A percentile compares a stretch with the other conserved stretches of the same genome.
These are phyloP conservation scores for Ovibos moschatus DNA, from an alignment of 2,113 vertebrate genomes.

Conservation along the genomic window DNA sequence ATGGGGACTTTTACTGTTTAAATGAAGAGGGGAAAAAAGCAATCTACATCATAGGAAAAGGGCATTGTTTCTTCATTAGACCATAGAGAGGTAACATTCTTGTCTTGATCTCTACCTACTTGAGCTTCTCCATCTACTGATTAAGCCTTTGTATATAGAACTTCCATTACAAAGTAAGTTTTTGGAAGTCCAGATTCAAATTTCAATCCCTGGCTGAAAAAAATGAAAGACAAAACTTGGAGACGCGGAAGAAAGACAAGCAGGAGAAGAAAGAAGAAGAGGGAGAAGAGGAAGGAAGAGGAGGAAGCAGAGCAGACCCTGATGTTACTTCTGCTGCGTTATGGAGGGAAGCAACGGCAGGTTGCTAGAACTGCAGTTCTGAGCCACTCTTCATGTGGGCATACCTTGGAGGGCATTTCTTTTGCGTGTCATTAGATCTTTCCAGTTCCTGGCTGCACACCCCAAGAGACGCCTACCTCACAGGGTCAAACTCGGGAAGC, in stretches of 20 bases:
- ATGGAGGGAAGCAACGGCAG: neutral
- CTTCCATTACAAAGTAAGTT: neutral
- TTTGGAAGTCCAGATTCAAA: neutral
- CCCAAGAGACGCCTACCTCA: conserved; percentile 15
- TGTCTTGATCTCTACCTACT: neutral
- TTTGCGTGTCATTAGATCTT: conserved; percentile 40
- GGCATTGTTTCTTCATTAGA: neutral
- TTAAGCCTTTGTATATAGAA: neutral
- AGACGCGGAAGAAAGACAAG: conserved; percentile 11
- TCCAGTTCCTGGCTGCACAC: conserved; percentile 44
- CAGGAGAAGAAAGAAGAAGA: neutral
- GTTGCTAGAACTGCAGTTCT: conserved; percentile 28
- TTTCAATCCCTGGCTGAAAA: neutral
- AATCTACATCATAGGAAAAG: neutral
- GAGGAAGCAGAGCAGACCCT: conserved; percentile 53
- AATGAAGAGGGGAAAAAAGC: neutral
- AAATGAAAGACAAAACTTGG: neutral
- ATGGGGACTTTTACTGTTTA: neutral
- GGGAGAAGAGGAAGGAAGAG: neutral
- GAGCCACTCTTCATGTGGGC: neutral
- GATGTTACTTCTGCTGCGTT: neutral
- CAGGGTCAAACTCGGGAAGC: neutral
- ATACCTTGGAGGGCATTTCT: neutral
- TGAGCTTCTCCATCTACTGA: neutral
- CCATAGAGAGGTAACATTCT: neutral